Evolutionary conservation across 2,888 invertebrate genomes (phyloP), one percentile per base, ranked within the genome.

Genomic region (Trachelus tabidus): DNA sequence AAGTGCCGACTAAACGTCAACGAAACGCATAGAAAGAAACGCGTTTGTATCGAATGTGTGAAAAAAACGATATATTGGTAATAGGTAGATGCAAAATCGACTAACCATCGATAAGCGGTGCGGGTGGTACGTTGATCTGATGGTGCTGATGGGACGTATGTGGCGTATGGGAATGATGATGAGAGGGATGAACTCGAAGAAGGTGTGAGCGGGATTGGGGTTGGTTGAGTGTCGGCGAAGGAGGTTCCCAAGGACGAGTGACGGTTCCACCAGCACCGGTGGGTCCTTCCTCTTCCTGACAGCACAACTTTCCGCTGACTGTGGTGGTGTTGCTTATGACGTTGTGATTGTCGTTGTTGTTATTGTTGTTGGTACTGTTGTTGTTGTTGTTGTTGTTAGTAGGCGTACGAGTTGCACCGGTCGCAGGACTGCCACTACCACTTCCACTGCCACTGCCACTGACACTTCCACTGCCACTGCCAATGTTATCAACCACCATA

Each of bases 181-280:
- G 85, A 69, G 87, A 80, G 78, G 88, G 85, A 81, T 89, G 89
- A 78, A 85, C 83, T 80, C 87, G 89, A 33, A 90, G 83, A 33
- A 87, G 81, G 76, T 90, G 89, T 30, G 90, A 85, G 76, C 89
- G 86, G n/a, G 87, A 83, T 80, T 88, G 88, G 34, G 84, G 78
- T 79, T 87, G 86, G 30, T 81, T 87, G 81, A 87, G 86, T 77
- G 89, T 90, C 40, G 90, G 90, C 35, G 90, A 90, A 75, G 90
- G 89, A 77, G 90, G 90, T 81, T 90, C 90, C 90, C 90, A 90
- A 77, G 90, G 90, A 79, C 90, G 84, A 23, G 89, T 83, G n/a
- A 90, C 89, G 1, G 85, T 89, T 30, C 73, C 86, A 87, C 81
- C 81, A 0, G 79, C 81, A 75, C 77, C 79, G 9, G 77, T 73